Evolutionary conservation across 1,140 invertebrate species (phyloP), one percentile per base, ranked within the genome.

Genomic region (Achatina immaculata): DNA sequence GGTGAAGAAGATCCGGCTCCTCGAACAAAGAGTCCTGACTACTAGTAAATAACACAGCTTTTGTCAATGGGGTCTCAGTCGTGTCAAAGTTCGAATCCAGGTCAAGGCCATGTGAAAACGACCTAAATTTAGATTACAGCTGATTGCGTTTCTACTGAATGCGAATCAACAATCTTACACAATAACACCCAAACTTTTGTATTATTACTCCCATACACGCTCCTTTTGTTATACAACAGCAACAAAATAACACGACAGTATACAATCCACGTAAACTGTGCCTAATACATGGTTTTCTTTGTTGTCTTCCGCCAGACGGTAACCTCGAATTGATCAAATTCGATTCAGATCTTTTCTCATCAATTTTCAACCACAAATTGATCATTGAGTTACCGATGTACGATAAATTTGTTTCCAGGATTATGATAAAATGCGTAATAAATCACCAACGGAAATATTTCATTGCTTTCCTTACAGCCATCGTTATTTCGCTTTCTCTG

Each of bases 111-210:
- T n/a, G 16, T 4, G 45, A 72, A 71, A 45, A 45, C 11, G 40
- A 68, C 34, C 78, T 80, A 80, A 14, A 28, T 80, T 55, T 72
- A 80, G 68, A 28, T 36, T 43, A 16, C 78, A 80, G 78, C 78
- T 80, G 78, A 72, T 80, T 76, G 43, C 76, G 55, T 74, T 73
- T 71, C 69, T 42, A 43, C 43, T n/a, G n/a, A n/a, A n/a, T n/a
- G n/a, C n/a, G n/a, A n/a, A n/a, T n/a, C n/a, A n/a, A n/a, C n/a
- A n/a, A n/a, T n/a, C n/a, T n/a, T n/a, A n/a, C n/a, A n/a, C n/a
- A n/a, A n/a, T n/a, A n/a, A n/a, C n/a, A n/a, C n/a, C n/a, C n/a
- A n/a, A n/a, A n/a, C n/a, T n/a, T n/a, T n/a, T n/a, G n/a, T n/a
- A n/a, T n/a, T n/a, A n/a, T n/a, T n/a, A n/a, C n/a, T n/a, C n/a